Evolutionary conservation across 2,797 vertebrate species (phyloP).

Genomic region (Furcifer pardalis): DNA sequence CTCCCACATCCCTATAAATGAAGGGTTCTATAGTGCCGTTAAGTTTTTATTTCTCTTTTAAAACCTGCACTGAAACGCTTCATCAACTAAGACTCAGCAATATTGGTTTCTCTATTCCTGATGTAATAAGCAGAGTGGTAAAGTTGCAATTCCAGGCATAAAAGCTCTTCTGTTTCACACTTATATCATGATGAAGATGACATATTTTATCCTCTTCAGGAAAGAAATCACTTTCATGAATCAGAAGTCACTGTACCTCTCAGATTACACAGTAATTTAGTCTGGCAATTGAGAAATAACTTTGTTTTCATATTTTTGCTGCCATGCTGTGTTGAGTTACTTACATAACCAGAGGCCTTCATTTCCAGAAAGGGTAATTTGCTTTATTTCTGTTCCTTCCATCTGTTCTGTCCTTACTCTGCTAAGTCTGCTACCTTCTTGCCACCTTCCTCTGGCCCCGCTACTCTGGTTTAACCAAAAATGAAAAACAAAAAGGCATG

Average conservation of each 20-base stretch:
- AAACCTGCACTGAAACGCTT: not conserved
- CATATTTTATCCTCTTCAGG: not conserved
- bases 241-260: not conserved
- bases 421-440: not conserved
- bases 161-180: conserved; percentile 6
- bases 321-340: not conserved
- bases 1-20: not conserved
- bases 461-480: not conserved
- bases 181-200: not conserved
- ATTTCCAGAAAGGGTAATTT: not conserved
- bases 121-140: not conserved
- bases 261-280: not conserved
- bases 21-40: not conserved
- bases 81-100: not conserved
- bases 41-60: not conserved
- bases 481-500: not conserved
- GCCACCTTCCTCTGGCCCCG: not conserved
- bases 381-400: not conserved
- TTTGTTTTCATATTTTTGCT: conserved; percentile 6
- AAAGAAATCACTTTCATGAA: not conserved
- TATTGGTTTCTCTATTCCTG: not conserved
- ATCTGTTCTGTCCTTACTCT: not conserved
- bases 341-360: not conserved
- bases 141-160: not conserved
- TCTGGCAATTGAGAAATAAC: not conserved